phyloP scores from a whole-genome alignment of 2,888 invertebrate species.

The Diaphora mendica region DNA sequence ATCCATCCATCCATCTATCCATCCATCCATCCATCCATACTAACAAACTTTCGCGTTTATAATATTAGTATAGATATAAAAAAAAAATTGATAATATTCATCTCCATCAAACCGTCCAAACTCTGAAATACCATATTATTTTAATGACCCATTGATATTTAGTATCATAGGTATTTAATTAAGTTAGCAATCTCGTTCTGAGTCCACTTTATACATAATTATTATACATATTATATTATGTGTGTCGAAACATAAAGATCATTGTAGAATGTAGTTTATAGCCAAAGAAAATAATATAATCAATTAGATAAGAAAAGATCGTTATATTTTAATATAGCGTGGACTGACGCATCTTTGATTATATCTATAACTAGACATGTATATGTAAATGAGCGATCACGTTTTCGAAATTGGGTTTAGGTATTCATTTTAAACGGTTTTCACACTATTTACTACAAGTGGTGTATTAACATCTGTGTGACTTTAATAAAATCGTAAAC shows the following conservation, averaged over 20 bases:
- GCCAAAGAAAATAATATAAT: background rate
- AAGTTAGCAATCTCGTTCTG: background rate
- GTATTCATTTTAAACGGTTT: background rate
- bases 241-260: background rate
- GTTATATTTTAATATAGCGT: background rate
- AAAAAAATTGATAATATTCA: too few species aligned
- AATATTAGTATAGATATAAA: too few species aligned
- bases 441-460: background rate
- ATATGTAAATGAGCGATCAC: background rate
- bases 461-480: background rate
- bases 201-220: background rate
- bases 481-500: background rate
- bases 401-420: background rate
- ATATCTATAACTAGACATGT: background rate
- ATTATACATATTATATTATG: background rate
- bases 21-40: too few species aligned
- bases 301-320: background rate
- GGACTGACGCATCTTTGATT: background rate
- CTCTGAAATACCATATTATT: background rate
- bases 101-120: background rate
- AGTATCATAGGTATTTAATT: background rate
- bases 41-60: too few species aligned
- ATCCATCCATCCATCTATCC: too few species aligned
- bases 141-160: background rate
- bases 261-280: background rate